phyloP scores from a whole-genome alignment of 1,140 invertebrate species.

The Calephelis nemesis region DNA sequence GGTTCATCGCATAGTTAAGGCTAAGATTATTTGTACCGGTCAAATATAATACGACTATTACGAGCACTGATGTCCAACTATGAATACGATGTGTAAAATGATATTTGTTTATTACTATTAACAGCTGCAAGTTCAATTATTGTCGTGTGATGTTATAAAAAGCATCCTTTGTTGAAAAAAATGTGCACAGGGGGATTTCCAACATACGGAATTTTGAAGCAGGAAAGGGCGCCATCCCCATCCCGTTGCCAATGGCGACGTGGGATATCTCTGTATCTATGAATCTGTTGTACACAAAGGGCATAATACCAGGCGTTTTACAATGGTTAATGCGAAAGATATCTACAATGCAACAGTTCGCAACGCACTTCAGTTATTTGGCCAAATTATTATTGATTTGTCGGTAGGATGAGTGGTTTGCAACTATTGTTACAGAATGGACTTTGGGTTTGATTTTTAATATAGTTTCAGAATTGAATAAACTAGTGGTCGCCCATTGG shows the following conservation, averaged over 20 bases:
- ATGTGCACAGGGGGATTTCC: constrained; percentile 66
- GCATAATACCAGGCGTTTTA: constrained; percentile 36
- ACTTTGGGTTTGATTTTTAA: too few relatives aligned
- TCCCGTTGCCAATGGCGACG: constrained; percentile 56
- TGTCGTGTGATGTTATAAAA: constrained; percentile 12
- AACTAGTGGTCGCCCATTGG: too few relatives aligned
- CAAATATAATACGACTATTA: too few relatives aligned
- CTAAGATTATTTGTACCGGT: too few relatives aligned
- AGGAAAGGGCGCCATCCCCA: constrained; percentile 57
- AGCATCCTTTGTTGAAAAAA: constrained; percentile 42
- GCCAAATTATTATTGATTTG: too few relatives aligned
- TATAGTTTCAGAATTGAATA: too few relatives aligned
- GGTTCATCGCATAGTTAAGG: too few relatives aligned
- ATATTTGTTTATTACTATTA: constrained; percentile 5
- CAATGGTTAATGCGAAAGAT: constrained; percentile 40
- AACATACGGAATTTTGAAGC: constrained; percentile 56
- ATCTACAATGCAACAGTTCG: constrained; percentile 18
- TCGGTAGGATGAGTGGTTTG: too few relatives aligned
- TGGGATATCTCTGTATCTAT: constrained; percentile 58
- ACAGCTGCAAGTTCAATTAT: constrained; percentile 12
- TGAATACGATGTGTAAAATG: not conserved
- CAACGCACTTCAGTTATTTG: not conserved
- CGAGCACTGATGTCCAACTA: too few relatives aligned
- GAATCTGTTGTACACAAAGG: constrained; percentile 43
- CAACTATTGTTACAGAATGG: too few relatives aligned